Percentiles rank a stretch among this genome's conserved stretches.
Conservation (phyloP, 2,888 invertebrate genomes). For the Mesorhabditis sp. region DNA sequence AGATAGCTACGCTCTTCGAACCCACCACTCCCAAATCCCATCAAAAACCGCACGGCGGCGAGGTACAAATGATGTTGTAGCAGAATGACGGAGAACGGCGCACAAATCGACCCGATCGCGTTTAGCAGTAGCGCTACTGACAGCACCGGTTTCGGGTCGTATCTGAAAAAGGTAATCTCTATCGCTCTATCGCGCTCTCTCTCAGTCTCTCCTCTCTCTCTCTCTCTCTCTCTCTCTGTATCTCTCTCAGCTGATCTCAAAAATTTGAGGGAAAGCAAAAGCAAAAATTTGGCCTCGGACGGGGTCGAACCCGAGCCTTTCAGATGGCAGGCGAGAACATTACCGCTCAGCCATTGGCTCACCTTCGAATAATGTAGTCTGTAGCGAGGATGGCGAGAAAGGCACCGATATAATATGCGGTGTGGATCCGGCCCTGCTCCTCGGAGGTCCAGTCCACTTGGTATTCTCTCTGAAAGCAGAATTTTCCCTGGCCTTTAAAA, state of each 20-base stretch:
- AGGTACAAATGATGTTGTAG: conserved; percentile 25
- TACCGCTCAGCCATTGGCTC: conserved; percentile 8
- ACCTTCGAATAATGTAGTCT: conserved; percentile 31
- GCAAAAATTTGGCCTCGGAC: too few relatives aligned
- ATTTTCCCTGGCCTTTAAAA: not conserved
- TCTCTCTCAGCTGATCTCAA: not conserved
- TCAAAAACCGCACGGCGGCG: conserved; percentile 31
- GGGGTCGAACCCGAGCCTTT: too few relatives aligned
- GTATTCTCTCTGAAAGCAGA: conserved; percentile 19
- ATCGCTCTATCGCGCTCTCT: too few relatives aligned
- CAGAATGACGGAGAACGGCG: conserved; percentile 36
- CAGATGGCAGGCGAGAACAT: too few relatives aligned
- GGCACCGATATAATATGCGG: conserved; percentile 47
- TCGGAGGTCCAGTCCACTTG: conserved; percentile 42
- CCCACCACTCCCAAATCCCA: conserved; percentile 49
- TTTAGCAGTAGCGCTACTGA: conserved; percentile 33
- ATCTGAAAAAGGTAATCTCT: conserved; percentile 14
- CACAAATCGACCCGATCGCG: conserved; percentile 30
- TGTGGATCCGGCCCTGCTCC: conserved; percentile 46
- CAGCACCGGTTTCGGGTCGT: conserved; percentile 45
- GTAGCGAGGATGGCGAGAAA: conserved; percentile 45
- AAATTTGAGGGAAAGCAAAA: not conserved
- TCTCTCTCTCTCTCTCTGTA: too few relatives aligned
- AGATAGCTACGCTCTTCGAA: conserved; percentile 3
- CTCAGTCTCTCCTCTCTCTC: too few relatives aligned